A percentile compares a stretch with the other conserved stretches of the same genome.
Conservation (phyloP, 2,113 vertebrate species). For the Oreochromis tanganicae region DNA sequence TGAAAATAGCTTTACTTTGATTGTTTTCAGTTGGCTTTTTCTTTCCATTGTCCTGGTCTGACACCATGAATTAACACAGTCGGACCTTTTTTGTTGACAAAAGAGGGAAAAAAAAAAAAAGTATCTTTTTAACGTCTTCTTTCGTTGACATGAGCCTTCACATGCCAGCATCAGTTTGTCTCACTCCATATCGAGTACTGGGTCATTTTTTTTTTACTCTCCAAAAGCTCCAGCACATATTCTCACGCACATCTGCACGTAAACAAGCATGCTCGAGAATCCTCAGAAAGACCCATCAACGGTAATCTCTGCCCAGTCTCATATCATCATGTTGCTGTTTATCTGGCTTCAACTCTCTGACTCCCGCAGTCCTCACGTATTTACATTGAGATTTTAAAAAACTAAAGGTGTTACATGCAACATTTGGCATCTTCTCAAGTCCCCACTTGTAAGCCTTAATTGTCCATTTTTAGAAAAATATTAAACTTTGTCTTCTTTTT, state of each 20-base stretch:
- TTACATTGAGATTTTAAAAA: conserved; percentile 62
- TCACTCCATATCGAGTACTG: background rate
- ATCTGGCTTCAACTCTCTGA: conserved; percentile 21
- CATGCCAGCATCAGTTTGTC: conserved; percentile 5
- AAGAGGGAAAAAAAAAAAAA: background rate
- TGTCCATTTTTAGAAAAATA: conserved; percentile 71
- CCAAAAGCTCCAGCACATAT: background rate
- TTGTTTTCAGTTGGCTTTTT: conserved; percentile 59
- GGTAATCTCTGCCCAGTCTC: background rate
- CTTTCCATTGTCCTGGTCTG: conserved; percentile 40
- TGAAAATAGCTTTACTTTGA: conserved; percentile 36
- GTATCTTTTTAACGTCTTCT: background rate
- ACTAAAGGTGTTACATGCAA: conserved; percentile 74
- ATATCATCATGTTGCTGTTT: background rate
- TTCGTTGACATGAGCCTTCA: background rate
- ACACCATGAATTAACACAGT: conserved; percentile 10
- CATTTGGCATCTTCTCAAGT: conserved; percentile 72
- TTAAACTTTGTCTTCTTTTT: conserved; percentile 27
- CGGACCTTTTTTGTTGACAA: background rate
- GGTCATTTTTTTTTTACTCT: background rate
- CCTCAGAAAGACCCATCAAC: background rate
- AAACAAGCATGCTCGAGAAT: background rate
- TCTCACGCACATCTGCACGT: background rate
- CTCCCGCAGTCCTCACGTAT: conserved; percentile 30
- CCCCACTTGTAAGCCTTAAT: conserved; percentile 47